A percentile compares a stretch with the other conserved stretches of the same genome.
Evolutionary conservation across 2,888 invertebrate genomes (phyloP).

Genomic region (Troilus luridus): DNA sequence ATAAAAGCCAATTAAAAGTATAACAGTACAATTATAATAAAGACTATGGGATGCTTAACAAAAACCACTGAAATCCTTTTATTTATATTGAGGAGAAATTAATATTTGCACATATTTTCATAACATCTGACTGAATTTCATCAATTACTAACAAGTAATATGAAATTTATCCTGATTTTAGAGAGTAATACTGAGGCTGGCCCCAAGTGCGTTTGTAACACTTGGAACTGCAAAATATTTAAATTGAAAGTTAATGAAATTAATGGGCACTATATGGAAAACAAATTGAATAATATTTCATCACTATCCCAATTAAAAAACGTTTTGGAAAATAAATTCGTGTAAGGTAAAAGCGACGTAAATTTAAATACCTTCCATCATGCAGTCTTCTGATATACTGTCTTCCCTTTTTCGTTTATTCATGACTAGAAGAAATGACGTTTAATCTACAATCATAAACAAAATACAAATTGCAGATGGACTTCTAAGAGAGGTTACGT

Average conservation of each 20-base stretch:
- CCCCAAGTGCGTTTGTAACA: background rate
- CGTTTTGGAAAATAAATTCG: background rate
- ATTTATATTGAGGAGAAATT: no score
- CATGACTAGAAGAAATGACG: background rate
- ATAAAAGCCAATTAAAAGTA: no score
- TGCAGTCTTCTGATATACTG: background rate
- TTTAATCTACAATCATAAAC: slow-evolving; percentile 8
- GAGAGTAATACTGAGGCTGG: no score
- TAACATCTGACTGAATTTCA: no score
- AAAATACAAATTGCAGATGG: background rate
- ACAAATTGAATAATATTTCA: background rate
- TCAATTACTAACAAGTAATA: no score
- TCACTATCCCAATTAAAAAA: background rate
- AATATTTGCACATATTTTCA: no score
- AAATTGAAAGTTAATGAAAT: background rate
- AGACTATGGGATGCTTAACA: no score
- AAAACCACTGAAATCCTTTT: no score
- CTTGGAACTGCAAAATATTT: background rate
- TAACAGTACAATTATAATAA: no score
- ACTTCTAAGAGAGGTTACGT: background rate
- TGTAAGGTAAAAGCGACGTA: background rate
- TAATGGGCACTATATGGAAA: background rate
- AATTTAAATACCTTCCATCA: slow-evolving; percentile 50
- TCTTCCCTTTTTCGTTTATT: slow-evolving; percentile 47
- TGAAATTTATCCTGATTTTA: no score